Percentiles rank a stretch among this genome's conserved stretches.
Conservation (phyloP, 2,888 invertebrate genomes). For the Bombyx huttoni region DNA sequence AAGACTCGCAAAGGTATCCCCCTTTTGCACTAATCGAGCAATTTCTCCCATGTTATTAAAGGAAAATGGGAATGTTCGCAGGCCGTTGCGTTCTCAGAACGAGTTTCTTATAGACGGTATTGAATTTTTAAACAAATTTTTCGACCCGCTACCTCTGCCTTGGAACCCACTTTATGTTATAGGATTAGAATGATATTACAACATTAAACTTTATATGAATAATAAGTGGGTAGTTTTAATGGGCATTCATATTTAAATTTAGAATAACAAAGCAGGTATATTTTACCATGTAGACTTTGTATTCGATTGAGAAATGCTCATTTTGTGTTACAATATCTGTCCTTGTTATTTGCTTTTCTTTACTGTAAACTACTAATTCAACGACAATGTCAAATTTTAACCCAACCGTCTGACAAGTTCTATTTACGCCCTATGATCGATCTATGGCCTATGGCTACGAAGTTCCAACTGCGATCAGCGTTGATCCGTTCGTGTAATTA, state of each 20-base stretch:
- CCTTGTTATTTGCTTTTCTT: too few relatives aligned
- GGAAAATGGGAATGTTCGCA: constrained; percentile 64
- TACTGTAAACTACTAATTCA: too few relatives aligned
- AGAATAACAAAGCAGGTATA: too few relatives aligned
- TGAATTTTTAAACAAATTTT: constrained; percentile 70
- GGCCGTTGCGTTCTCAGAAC: constrained; percentile 61
- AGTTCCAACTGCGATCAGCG: not conserved
- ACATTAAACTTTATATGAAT: constrained; percentile 47
- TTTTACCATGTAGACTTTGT: too few relatives aligned
- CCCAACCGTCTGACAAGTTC: not conserved
- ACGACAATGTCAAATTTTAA: too few relatives aligned
- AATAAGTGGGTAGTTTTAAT: constrained; percentile 15
- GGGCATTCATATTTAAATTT: not conserved
- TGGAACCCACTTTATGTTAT: constrained; percentile 49
- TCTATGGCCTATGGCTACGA: not conserved
- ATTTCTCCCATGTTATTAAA: constrained; percentile 66
- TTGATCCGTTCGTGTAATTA: not conserved
- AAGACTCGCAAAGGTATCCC: constrained; percentile 36
- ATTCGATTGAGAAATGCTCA: too few relatives aligned
- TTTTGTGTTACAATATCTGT: too few relatives aligned
- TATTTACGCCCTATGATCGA: not conserved
- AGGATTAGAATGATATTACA: constrained; percentile 54
- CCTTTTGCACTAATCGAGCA: constrained; percentile 61
- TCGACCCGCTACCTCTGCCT: constrained; percentile 40
- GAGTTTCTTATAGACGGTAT: constrained; percentile 64